These are phyloP conservation scores for Melanostoma scalare DNA, from an alignment of 2,888 invertebrate genomes.

Conservation along the genomic window DNA sequence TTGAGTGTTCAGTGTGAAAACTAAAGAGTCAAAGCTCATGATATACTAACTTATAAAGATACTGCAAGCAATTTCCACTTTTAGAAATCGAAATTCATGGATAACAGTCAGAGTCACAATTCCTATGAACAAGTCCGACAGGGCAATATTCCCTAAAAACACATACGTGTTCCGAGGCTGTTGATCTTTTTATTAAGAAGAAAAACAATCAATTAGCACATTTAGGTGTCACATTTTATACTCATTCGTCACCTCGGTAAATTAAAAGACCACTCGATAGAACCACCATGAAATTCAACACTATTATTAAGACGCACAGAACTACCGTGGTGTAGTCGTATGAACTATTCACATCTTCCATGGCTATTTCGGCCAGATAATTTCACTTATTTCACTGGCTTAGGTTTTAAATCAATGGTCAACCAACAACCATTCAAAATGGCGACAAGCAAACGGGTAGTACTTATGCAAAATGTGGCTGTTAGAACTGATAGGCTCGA, in stretches of 20 bases:
- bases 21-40: conserved; percentile 14
- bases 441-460: too few relatives aligned
- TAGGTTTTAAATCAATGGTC: too few relatives aligned
- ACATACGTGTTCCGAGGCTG: conserved; percentile 86
- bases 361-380: too few relatives aligned
- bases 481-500: too few relatives aligned
- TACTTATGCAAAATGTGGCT: too few relatives aligned
- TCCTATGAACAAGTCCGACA: conserved; percentile 86
- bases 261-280: conserved; percentile 86
- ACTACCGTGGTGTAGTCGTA: conserved; percentile 84
- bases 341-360: not conserved
- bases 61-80: conserved; percentile 80
- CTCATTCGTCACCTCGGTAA: conserved; percentile 83
- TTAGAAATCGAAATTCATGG: conserved; percentile 74
- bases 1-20: too few relatives aligned
- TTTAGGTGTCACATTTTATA: not conserved
- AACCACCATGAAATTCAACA: conserved; percentile 85
- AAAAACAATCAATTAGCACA: not conserved
- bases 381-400: too few relatives aligned
- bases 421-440: too few relatives aligned
- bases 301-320: conserved; percentile 84
- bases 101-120: conserved; percentile 83
- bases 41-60: conserved; percentile 80
- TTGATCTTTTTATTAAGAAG: conserved; percentile 81
- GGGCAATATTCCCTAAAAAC: conserved; percentile 86